These are phyloP conservation scores for Phoebastria nigripes DNA, from an alignment of 2,797 vertebrate genomes.

Conservation along the genomic window DNA sequence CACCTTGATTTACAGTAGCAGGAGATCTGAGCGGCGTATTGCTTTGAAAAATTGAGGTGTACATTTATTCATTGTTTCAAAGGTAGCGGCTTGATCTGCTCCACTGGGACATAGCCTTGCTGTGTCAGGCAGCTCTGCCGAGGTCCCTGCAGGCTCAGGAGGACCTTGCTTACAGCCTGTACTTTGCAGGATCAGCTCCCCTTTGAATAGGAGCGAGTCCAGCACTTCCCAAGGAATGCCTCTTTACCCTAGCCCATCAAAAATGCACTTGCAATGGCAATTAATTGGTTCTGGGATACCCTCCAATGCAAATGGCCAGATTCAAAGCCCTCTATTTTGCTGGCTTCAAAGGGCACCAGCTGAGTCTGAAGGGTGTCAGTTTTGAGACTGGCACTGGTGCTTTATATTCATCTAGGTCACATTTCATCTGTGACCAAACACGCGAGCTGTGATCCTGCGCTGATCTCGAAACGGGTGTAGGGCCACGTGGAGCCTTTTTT, in stretches of 20 bases:
- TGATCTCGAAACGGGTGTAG: neutral
- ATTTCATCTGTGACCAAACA: conserved; percentile 19
- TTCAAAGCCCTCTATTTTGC: conserved; percentile 30
- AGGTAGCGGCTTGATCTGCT: neutral
- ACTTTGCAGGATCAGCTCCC: neutral
- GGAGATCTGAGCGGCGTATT: neutral
- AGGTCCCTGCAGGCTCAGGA: neutral
- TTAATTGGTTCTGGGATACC: conserved; percentile 52
- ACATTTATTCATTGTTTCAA: neutral
- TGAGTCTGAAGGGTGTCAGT: neutral
- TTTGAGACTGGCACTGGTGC: neutral
- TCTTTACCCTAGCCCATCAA: neutral
- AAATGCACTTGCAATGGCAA: neutral
- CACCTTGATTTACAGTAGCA: conserved; percentile 16
- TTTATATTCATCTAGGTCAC: conserved; percentile 63
- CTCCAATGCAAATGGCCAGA: conserved; percentile 39
- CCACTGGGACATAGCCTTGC: neutral
- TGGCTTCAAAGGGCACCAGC: conserved; percentile 24
- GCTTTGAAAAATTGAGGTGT: neutral
- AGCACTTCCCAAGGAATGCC: conserved; percentile 3
- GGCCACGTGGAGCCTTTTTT: neutral
- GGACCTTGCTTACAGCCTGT: neutral
- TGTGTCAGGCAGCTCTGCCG: neutral
- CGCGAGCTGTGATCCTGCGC: neutral
- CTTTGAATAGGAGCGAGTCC: neutral